Evolutionary conservation across 2,113 vertebrate genomes (phyloP).

Genomic region (Xenopus tropicalis): DNA sequence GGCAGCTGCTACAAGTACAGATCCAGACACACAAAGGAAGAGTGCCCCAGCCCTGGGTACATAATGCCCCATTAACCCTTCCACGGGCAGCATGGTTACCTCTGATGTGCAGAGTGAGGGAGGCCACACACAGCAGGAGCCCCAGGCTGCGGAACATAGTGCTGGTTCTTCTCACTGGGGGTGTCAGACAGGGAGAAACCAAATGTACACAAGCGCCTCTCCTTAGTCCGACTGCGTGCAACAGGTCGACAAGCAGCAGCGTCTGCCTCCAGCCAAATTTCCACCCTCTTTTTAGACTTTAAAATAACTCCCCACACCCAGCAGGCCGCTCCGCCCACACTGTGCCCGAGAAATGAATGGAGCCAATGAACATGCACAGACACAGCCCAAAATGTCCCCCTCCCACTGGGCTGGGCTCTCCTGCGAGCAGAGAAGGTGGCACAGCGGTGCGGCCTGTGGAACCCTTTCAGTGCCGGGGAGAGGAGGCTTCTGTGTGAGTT

Average conservation of each 20-base stretch:
- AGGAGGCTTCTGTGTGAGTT: background rate
- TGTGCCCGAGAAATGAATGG: background rate
- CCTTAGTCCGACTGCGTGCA: background rate
- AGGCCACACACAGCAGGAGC: too few relatives aligned
- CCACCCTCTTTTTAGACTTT: conserved; percentile 15
- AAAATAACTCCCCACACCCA: conserved; percentile 23
- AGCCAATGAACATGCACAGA: conserved; percentile 1
- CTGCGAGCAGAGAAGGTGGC: background rate
- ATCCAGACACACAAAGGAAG: too few relatives aligned
- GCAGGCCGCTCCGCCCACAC: conserved; percentile 11
- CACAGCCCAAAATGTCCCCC: background rate
- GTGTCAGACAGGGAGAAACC: too few relatives aligned
- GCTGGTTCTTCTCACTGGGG: too few relatives aligned
- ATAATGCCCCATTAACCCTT: too few relatives aligned
- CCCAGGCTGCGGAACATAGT: too few relatives aligned
- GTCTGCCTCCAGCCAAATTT: conserved; percentile 18
- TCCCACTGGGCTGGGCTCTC: background rate
- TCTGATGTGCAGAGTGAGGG: too few relatives aligned
- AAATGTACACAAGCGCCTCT: background rate
- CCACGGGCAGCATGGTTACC: too few relatives aligned
- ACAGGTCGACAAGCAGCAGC: too few relatives aligned
- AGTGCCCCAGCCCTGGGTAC: too few relatives aligned
- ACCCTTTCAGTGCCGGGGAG: background rate
- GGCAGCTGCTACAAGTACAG: too few relatives aligned
- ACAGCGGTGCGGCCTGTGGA: conserved; percentile 4